Evolutionary conservation across 92 coral and sea anemone species (phyloP).

Genomic region (Porites rus): DNA sequence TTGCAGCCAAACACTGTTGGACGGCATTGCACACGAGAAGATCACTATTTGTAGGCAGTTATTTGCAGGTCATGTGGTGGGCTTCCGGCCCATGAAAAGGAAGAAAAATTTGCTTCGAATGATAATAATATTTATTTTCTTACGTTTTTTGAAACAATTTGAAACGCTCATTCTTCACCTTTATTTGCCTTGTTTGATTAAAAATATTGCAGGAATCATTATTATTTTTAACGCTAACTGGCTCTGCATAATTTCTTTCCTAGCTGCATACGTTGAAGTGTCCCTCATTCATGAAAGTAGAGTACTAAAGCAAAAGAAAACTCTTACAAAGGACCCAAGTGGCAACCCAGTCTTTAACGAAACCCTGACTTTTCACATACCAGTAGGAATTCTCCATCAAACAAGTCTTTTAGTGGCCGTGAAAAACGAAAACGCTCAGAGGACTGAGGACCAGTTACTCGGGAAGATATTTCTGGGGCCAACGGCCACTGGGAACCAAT

Average conservation of each 20-base stretch:
- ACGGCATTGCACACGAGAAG: no score
- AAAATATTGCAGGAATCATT: no score
- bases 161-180: no score
- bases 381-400: slow-evolving; percentile 89
- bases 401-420: slow-evolving; percentile 79
- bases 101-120: no score
- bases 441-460: slow-evolving; percentile 60
- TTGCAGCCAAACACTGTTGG: no score
- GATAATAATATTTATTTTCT: no score
- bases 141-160: no score
- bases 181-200: no score
- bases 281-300: slow-evolving; percentile 71
- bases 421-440: slow-evolving; percentile 58
- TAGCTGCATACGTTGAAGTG: slow-evolving; percentile 89
- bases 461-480: slow-evolving; percentile 94
- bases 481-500: slow-evolving; percentile 87
- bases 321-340: slow-evolving; percentile 55
- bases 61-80: no score
- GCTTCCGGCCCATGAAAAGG: no score
- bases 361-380: slow-evolving; percentile 91
- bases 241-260: not conserved
- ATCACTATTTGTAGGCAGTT: no score
- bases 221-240: not conserved
- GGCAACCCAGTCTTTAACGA: slow-evolving; percentile 91
- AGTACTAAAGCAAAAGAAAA: slow-evolving; percentile 78